Evolutionary conservation across 2,113 vertebrate genomes (phyloP), one percentile per base, ranked within the genome.

Genomic region (Chiloscyllium plagiosum): DNA sequence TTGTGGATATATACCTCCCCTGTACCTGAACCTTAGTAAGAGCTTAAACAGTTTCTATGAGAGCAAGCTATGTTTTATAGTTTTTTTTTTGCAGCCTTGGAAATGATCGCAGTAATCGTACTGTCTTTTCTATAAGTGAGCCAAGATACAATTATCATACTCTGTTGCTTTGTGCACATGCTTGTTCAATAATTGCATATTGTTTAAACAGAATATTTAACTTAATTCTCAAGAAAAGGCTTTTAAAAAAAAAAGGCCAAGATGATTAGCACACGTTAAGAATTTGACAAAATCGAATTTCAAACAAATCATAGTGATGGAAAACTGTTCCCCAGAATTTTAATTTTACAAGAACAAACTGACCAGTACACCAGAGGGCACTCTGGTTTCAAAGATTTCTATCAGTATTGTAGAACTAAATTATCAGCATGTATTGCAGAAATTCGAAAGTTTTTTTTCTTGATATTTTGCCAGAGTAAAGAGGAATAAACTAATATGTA

Each of bases 321-420:
- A 19, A 37, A 37, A 83, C 42, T 5, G n/a, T 86, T 50, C 26
- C 1, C 22, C 1, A 61, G 52, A 61, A 61, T 92, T 92, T 92
- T n/a, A 65, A 92, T 66, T 92, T 92, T 65, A 92, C 24, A 95
- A 95, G 70, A 22, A 95, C 66, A 95, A 52, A n/a, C 15, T 42
- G 26, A 50, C 29, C 61, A 61, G n/a, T 68, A 65, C 66, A 94
- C 66, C 47, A 95, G 68, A 95, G 24, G 68, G 93, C 68, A 72
- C 93, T 89, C 86, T 70, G 70, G 93, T 26, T 95, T 95, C 93
- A 50, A 95, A 95, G 68, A 20, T 95, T 95, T 95, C 93, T 68
- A 13, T 42, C 86, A 89, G 56, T 56, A 83, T 37, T 89, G 10
- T 89, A 52, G 15, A 89, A 89, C 5, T 50, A 22, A 8, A n/a